Evolutionary conservation across 1,140 invertebrate genomes (phyloP).

Genomic region (Achroia grisella): DNA sequence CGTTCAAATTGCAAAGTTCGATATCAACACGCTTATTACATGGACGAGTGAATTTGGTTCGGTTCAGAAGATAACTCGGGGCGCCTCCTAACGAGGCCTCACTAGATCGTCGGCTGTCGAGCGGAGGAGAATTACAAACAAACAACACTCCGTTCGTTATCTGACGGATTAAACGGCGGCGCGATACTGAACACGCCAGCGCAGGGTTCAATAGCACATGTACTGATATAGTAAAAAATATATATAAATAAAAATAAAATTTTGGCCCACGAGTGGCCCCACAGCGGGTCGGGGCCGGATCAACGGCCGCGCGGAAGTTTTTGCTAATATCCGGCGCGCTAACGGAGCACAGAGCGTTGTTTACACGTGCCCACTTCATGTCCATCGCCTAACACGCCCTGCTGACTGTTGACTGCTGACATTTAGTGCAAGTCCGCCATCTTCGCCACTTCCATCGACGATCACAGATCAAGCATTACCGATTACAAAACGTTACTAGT

Average conservation of each 20-base stretch:
- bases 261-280: constrained; percentile 36
- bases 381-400: too few species aligned
- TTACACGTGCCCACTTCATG: constrained; percentile 6
- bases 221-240: constrained; percentile 24
- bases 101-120: constrained; percentile 29
- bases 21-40: constrained; percentile 51
- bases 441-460: too few species aligned
- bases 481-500: too few species aligned
- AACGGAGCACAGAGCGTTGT: constrained; percentile 18
- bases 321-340: constrained; percentile 38
- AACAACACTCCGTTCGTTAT: constrained; percentile 51
- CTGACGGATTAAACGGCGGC: constrained; percentile 50
- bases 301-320: constrained; percentile 48
- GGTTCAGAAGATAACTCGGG: constrained; percentile 48
- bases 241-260: constrained; percentile 38
- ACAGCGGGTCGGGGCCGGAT: constrained; percentile 20
- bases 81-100: constrained; percentile 64
- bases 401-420: too few species aligned
- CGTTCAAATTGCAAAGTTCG: constrained; percentile 26
- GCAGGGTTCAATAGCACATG: constrained; percentile 37
- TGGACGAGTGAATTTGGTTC: constrained; percentile 51
- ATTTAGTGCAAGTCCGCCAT: too few species aligned
- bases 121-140: constrained; percentile 47
- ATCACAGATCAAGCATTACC: too few species aligned
- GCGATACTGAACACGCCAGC: constrained; percentile 25